Conservation (phyloP, 2,888 invertebrate species). For the Atrina japonica region DNA sequence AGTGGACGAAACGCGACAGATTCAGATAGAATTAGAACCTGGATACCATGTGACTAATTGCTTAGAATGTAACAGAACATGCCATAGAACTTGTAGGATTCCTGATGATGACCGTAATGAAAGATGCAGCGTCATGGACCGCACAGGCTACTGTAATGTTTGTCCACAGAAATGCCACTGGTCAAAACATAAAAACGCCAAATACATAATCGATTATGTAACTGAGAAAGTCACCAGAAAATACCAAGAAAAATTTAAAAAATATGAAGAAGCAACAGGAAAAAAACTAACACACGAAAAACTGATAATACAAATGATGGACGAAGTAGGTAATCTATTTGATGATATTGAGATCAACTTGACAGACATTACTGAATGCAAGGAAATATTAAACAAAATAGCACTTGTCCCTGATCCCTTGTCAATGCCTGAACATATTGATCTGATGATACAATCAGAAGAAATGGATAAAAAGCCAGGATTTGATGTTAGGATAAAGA, state of each 20-base stretch:
- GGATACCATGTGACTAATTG: conserved; percentile 51
- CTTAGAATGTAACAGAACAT: conserved; percentile 42
- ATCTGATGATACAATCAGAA: conserved; percentile 48
- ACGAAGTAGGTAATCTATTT: no score
- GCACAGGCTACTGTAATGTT: conserved; percentile 37
- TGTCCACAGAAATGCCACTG: conserved; percentile 38
- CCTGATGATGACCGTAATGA: conserved; percentile 40
- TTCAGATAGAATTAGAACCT: background rate
- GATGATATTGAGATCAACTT: conserved; percentile 29
- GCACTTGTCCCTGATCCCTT: no score
- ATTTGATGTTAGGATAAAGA: conserved; percentile 6
- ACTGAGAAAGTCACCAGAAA: conserved; percentile 33
- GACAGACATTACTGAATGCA: conserved; percentile 35
- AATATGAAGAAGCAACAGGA: conserved; percentile 30
- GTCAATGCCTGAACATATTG: no score
- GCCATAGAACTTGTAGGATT: conserved; percentile 41
- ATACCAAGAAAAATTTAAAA: conserved; percentile 36
- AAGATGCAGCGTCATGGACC: conserved; percentile 47
- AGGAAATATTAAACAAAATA: conserved; percentile 39
- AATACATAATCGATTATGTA: conserved; percentile 35
- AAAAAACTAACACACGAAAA: no score
- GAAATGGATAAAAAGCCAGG: conserved; percentile 36
- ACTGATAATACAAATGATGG: no score
- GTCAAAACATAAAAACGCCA: conserved; percentile 40
- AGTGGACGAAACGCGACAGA: no score